These are phyloP conservation scores for Embidobia sp. DNA, from an alignment of 2,888 invertebrate genomes.

Conservation along the genomic window DNA sequence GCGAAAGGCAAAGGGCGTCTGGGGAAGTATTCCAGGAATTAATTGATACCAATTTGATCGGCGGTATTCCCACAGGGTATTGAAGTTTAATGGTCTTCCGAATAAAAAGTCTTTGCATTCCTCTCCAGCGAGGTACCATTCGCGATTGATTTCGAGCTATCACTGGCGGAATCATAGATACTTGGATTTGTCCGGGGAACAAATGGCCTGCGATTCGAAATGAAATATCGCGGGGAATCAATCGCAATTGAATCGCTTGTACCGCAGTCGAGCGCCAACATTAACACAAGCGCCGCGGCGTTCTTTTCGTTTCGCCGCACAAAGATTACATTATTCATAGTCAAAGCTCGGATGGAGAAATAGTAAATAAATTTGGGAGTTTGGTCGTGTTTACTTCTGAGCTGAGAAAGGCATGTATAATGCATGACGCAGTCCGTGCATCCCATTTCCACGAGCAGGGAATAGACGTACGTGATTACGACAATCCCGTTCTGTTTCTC, in stretches of 20 bases:
- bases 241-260: constrained; percentile 38
- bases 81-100: too few species aligned
- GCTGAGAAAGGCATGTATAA: constrained; percentile 61
- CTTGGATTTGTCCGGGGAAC: too few species aligned
- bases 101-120: too few species aligned
- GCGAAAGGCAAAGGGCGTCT: too few species aligned
- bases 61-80: too few species aligned
- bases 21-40: too few species aligned
- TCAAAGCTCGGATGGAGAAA: constrained; percentile 48
- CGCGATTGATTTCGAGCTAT: too few species aligned
- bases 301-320: constrained; percentile 42
- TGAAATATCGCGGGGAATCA: constrained; percentile 21
- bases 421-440: constrained; percentile 58
- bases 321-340: constrained; percentile 61
- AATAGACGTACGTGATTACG: constrained; percentile 63
- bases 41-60: too few species aligned
- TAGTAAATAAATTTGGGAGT: constrained; percentile 64
- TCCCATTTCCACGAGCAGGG: constrained; percentile 59
- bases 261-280: constrained; percentile 35
- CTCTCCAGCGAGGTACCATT: too few species aligned
- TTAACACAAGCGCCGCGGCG: constrained; percentile 28
- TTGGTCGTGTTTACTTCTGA: constrained; percentile 61
- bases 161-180: too few species aligned
- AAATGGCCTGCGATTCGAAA: constrained; percentile 1
- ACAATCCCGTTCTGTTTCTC: constrained; percentile 52